phyloP scores from a whole-genome alignment of 2,797 vertebrate genomes.

The Tokudaia tokunoshimensis region DNA sequence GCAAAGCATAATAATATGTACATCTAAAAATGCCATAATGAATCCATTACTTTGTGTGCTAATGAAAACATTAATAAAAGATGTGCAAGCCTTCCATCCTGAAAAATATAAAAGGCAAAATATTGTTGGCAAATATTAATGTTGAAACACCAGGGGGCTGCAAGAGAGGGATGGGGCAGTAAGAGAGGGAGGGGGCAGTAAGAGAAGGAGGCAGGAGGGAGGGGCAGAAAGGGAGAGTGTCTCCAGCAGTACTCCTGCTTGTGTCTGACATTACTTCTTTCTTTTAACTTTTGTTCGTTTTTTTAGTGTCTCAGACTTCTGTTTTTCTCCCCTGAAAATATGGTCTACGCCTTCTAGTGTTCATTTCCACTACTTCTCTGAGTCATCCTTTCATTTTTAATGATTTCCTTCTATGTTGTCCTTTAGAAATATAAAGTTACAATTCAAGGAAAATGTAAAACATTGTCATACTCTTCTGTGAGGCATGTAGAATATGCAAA shows the following conservation, averaged over 20 bases:
- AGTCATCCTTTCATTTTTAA: background rate
- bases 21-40: background rate
- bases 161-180: background rate
- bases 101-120: background rate
- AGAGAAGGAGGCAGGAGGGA: background rate
- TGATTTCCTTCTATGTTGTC: background rate
- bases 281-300: background rate
- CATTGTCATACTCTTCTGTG: background rate
- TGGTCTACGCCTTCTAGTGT: background rate
- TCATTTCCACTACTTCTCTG: background rate
- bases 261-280: background rate
- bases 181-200: too few relatives aligned
- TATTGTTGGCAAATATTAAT: background rate
- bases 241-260: background rate
- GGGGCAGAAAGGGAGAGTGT: background rate
- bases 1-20: background rate
- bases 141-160: background rate
- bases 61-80: background rate
- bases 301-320: background rate
- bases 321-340: background rate
- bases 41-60: background rate
- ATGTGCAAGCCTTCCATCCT: background rate
- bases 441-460: background rate
- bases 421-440: background rate
- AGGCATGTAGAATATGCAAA: background rate